Conservation (phyloP, 2,888 invertebrate genomes). For the Gryllus longicercus region DNA sequence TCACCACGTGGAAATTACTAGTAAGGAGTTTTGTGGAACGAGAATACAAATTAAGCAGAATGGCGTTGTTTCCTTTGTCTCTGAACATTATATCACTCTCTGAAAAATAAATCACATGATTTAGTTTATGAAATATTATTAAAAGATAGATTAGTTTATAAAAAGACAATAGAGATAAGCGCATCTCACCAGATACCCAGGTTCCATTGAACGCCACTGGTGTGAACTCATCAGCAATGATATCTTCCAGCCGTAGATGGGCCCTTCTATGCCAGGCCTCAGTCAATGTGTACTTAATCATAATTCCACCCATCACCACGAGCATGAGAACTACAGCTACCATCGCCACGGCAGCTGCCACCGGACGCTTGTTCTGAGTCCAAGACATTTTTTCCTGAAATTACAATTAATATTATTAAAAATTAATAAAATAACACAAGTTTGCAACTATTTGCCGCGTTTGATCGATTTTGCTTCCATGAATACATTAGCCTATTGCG, state of each 20-base stretch:
- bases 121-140: too few relatives aligned
- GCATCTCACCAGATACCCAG: constrained; percentile 46
- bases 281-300: background rate
- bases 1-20: background rate
- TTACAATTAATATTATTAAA: too few relatives aligned
- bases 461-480: too few relatives aligned
- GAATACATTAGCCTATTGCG: too few relatives aligned
- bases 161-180: too few relatives aligned
- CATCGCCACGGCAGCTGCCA: background rate
- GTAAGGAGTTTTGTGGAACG: background rate
- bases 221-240: constrained; percentile 44
- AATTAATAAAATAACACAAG: too few relatives aligned
- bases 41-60: background rate
- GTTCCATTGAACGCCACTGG: constrained; percentile 48
- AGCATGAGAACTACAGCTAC: background rate
- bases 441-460: too few relatives aligned
- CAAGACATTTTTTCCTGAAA: background rate
- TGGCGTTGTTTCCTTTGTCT: background rate
- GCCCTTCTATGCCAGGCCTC: background rate
- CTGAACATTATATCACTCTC: background rate
- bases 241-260: constrained; percentile 43
- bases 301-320: background rate
- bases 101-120: background rate
- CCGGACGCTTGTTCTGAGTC: background rate
- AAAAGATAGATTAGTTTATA: too few relatives aligned